phyloP scores from a whole-genome alignment of 2,113 vertebrate genomes.

The Capra hircus region DNA sequence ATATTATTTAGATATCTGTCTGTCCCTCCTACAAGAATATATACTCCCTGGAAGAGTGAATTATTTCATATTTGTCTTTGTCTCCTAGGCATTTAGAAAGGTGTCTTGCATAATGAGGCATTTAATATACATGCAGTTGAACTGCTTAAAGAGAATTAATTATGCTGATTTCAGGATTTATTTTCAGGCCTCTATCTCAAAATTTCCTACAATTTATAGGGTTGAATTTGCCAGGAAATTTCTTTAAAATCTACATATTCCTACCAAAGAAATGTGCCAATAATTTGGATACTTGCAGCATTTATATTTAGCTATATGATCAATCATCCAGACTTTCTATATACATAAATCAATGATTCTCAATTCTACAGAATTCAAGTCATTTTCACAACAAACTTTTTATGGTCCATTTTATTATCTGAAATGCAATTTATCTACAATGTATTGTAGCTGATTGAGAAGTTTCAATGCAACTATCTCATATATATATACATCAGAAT shows the following conservation, averaged over 20 bases:
- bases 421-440: neutral
- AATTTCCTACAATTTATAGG: neutral
- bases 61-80: slow-evolving; percentile 4
- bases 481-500: neutral
- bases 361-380: neutral
- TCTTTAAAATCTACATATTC: neutral
- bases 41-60: neutral
- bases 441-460: neutral
- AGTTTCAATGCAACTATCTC: neutral
- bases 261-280: neutral
- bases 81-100: slow-evolving; percentile 7
- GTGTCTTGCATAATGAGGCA: neutral
- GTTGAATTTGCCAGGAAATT: neutral
- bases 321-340: neutral
- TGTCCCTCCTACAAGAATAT: neutral
- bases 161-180: neutral
- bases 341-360: neutral
- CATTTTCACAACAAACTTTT: neutral
- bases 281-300: neutral
- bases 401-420: neutral
- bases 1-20: neutral
- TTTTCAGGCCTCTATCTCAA: neutral
- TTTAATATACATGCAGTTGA: neutral
- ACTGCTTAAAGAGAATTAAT: neutral
- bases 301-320: neutral